Percentiles rank a stretch among this genome's conserved stretches.
Conservation (phyloP, 2,797 vertebrate genomes). For the Eospalax fontanierii region DNA sequence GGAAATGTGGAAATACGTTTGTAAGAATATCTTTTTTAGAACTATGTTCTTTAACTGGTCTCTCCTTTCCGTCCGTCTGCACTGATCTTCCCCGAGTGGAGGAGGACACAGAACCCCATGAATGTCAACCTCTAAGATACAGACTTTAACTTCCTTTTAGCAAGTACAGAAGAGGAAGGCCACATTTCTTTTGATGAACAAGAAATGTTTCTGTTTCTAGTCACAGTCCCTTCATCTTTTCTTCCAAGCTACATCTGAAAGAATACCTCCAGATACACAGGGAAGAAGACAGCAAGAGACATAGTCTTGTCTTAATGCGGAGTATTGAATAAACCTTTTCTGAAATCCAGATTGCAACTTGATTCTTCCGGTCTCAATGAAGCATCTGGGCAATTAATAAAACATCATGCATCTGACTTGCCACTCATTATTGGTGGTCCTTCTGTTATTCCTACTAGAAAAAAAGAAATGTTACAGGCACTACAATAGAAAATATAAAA, state of each 20-base stretch:
- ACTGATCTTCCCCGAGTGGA: background rate
- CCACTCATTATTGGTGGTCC: background rate
- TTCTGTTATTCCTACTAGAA: slow-evolving; percentile 54
- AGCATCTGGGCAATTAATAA: slow-evolving; percentile 45
- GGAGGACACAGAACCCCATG: background rate
- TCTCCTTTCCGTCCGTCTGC: background rate
- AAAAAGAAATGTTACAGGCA: background rate
- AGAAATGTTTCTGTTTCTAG: slow-evolving; percentile 28
- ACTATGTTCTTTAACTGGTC: background rate
- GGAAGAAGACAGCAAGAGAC: background rate
- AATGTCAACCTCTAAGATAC: background rate
- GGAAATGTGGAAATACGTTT: background rate
- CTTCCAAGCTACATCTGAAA: slow-evolving; percentile 47
- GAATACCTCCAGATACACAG: background rate
- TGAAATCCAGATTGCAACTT: slow-evolving; percentile 23
- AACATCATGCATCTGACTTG: slow-evolving; percentile 43
- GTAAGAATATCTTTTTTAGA: slow-evolving; percentile 19
- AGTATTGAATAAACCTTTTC: background rate
- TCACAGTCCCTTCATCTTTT: background rate
- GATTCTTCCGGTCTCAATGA: background rate
- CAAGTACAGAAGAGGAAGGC: slow-evolving; percentile 29
- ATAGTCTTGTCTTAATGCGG: background rate
- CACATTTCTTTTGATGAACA: background rate
- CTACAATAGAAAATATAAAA: slow-evolving; percentile 1
- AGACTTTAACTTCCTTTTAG: slow-evolving; percentile 1